These are phyloP conservation scores for Apamea crenata DNA, from an alignment of 2,888 invertebrate species.

Conservation along the genomic window DNA sequence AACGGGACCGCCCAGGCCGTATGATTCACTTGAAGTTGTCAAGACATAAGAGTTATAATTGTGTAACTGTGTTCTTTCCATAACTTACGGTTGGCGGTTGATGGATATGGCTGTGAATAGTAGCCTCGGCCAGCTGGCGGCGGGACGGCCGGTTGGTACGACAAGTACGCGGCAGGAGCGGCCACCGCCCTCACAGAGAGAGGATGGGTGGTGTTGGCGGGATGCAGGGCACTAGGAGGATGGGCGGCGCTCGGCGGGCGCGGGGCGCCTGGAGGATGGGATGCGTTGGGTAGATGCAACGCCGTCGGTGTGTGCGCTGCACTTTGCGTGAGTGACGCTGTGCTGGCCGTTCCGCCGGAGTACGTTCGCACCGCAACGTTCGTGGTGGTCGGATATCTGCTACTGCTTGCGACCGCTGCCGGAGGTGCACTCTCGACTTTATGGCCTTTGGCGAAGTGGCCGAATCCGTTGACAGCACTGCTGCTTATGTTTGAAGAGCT, in stretches of 20 bases:
- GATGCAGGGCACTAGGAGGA: constrained; percentile 9
- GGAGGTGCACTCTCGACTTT: constrained; percentile 24
- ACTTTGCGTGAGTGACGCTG: constrained; percentile 12
- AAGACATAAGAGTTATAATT: not conserved
- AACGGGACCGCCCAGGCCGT: no score
- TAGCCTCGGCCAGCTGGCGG: constrained; percentile 65
- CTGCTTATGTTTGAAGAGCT: constrained; percentile 36
- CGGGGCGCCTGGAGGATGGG: not conserved
- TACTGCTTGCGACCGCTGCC: constrained; percentile 19
- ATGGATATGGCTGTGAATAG: constrained; percentile 51
- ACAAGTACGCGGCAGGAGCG: constrained; percentile 50
- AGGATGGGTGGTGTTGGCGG: constrained; percentile 18
- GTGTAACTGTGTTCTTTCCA: constrained; percentile 1
- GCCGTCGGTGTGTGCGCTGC: constrained; percentile 15
- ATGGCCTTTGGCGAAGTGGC: constrained; percentile 45
- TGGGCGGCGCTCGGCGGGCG: constrained; percentile 19
- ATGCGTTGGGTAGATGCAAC: constrained; percentile 9
- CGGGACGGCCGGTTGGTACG: constrained; percentile 61
- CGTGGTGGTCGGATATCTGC: constrained; percentile 37
- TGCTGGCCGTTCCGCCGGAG: constrained; percentile 23
- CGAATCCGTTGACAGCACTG: constrained; percentile 39
- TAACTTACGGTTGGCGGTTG: constrained; percentile 62
- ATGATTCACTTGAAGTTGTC: not conserved
- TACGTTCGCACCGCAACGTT: constrained; percentile 44
- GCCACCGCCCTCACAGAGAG: constrained; percentile 33